These are phyloP conservation scores for Archivesica marissinica DNA, from an alignment of 1,140 invertebrate genomes.

Conservation along the genomic window DNA sequence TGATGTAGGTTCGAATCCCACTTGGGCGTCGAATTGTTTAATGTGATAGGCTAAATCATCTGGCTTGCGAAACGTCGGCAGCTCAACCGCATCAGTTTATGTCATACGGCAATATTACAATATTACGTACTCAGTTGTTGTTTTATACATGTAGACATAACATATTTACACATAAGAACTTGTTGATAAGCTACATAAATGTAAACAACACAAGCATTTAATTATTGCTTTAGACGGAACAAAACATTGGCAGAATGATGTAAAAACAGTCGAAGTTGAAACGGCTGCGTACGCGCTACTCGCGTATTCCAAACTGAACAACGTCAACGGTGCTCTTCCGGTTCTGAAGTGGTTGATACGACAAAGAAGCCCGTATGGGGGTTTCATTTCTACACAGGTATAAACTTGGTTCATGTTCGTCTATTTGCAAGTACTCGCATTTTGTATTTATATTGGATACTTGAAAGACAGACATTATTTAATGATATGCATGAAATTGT, in stretches of 20 bases:
- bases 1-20: too few species aligned
- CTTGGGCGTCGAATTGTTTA: too few species aligned
- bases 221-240: neutral
- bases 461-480: neutral
- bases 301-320: neutral
- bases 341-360: slow-evolving; percentile 40
- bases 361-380: slow-evolving; percentile 39
- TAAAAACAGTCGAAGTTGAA: slow-evolving; percentile 31
- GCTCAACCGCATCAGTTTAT: too few species aligned
- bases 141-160: too few species aligned
- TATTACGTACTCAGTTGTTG: too few species aligned
- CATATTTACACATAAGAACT: too few species aligned
- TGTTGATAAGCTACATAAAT: too few species aligned
- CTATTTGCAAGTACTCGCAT: neutral
- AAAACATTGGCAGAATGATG: slow-evolving; percentile 12
- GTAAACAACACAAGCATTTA: neutral
- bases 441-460: neutral
- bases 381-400: slow-evolving; percentile 56
- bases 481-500: neutral
- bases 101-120: too few species aligned
- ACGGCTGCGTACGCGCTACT: slow-evolving; percentile 41
- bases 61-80: too few species aligned
- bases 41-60: too few species aligned
- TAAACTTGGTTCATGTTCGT: neutral
- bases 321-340: slow-evolving; percentile 5